Base-by-base conservation (phyloP, 1,140 invertebrate species). In the Pseudomyrmex pallidus region DNA sequence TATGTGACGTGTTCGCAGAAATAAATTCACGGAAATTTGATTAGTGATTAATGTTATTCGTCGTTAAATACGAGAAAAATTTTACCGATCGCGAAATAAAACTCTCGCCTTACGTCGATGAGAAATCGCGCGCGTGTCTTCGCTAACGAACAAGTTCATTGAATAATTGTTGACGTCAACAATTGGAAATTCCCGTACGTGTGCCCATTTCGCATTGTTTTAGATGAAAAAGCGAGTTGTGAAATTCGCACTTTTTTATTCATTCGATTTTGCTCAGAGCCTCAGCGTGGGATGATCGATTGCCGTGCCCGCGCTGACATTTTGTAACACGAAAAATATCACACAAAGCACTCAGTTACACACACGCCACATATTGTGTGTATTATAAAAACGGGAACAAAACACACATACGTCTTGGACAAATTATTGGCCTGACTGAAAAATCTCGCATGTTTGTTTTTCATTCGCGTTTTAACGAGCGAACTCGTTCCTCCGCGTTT, bases 161-260 rank as follows among this genome's bases (percentile, higher is more conserved):
- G 66, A 80, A 80, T 80, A 72, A 80, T 35, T 72, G n/a, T 59
- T 44, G 76, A 70, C 52, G 74, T 78, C 50, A 7, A 35, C 35
- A 35, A 70, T 2, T 44, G 10, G 3, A 22, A 70, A 72, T 59
- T 17, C 5, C 35, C 35, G 35, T 0, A 7, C n/a, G 8, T 48
- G 48, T 80, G 76, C 54, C 76, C 70, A 80, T 80, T 80, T 70
- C 54, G 20, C 54, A 44, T 70, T 54, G 70, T 70, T 78, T 72
- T 46, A 57, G 44, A 48, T 8, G 66, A 44, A n/a, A 78, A 57
- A 78, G 52, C 10, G 44, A 50, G n/a, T 66, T 20, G 56, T 59
- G 2, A 72, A 72, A 80, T 80, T 80, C 46, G 54, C 66, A 72
- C 66, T 80, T 80, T 77, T 72, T 61, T 72, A 80, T 70, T 72